Evolutionary conservation across 2,888 invertebrate species (phyloP), one percentile per base, ranked within the genome.

Genomic region (Plagodis dolabraria): DNA sequence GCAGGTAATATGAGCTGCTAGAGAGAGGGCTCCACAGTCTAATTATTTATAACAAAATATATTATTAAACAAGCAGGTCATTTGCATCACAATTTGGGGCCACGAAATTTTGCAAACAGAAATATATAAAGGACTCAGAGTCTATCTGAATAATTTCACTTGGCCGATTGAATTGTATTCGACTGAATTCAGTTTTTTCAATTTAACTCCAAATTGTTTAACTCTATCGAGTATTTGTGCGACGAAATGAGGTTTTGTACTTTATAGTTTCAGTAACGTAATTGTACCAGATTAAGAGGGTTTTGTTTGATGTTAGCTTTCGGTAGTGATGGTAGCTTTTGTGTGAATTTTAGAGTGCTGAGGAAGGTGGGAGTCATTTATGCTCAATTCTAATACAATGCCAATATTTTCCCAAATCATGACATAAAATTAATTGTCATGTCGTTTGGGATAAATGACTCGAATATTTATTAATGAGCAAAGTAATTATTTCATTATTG

Each of bases 71-170:
- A 48, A 44, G 12, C 36, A 44, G 44, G 12, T 38, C 43, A 57
- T 57, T 53, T 57, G 57, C 57, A 57, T 53, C 43, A 12, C 57
- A 48, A 57, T 48, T 44, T 47, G 34, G 42, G 33, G 22, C 40
- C 6, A n/a, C 10, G 33, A 12, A 36, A 35, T 50, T 43, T n/a
- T 22, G 7, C 33, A n/a, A 33, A 38, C 36, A 34, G 12, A 44
- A 12, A 33, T 47, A 8, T n/a, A 49, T 34, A 33, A 2, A 9
- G 11, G 10, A 6, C 7, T 43, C 42, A 33, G 48, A 42, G 34
- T 34, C 12, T 33, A 43, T 34, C n/a, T 43, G 43, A 51, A 43
- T 43, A 43, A 22, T 22, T 34, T 38, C 0, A 33, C 33, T 33
- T 22, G 8, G n/a, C 43, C 12, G 43, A 44, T 12, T 44, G 12